These are phyloP conservation scores for Drosophila quadrilineata DNA, from an alignment of 1,140 invertebrate species.

Conservation along the genomic window DNA sequence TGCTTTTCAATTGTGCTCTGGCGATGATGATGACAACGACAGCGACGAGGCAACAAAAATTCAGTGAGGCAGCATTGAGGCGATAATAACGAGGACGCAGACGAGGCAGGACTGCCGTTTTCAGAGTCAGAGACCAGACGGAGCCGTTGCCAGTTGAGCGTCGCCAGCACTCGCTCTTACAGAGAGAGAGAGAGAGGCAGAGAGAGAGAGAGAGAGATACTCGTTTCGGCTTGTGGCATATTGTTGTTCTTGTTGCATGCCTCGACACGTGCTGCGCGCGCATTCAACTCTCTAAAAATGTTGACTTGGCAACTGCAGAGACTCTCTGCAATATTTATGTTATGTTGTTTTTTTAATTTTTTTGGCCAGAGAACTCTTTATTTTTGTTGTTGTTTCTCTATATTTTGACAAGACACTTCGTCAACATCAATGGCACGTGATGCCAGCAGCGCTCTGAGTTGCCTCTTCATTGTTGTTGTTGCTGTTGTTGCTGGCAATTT, in stretches of 20 bases:
- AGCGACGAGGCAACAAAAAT: conserved; percentile 43
- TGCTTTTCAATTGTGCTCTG: conserved; percentile 47
- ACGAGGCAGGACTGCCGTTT: conserved; percentile 42
- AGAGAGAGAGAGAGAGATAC: background rate
- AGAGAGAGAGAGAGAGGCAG: background rate
- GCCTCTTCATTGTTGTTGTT: conserved; percentile 18
- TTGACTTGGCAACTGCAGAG: conserved; percentile 27
- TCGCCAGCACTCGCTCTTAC: too few relatives aligned
- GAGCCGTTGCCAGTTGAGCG: conserved; percentile 12
- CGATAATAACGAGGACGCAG: conserved; percentile 48
- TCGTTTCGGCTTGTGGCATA: conserved; percentile 15
- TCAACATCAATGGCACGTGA: conserved; percentile 57
- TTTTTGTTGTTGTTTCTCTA: too few relatives aligned
- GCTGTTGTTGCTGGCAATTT: conserved; percentile 22
- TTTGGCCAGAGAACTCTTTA: background rate
- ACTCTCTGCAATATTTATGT: background rate
- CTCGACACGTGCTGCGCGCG: conserved; percentile 74
- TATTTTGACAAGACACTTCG: conserved; percentile 56
- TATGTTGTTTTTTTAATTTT: background rate
- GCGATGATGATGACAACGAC: conserved; percentile 22
- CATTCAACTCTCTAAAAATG: conserved; percentile 29
- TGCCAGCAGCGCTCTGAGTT: too few relatives aligned
- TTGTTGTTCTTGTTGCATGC: conserved; percentile 49
- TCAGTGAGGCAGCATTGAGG: conserved; percentile 29
- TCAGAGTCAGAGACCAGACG: conserved; percentile 38